phyloP scores from a whole-genome alignment of 2,113 vertebrate genomes.

The Centropristis striata region DNA sequence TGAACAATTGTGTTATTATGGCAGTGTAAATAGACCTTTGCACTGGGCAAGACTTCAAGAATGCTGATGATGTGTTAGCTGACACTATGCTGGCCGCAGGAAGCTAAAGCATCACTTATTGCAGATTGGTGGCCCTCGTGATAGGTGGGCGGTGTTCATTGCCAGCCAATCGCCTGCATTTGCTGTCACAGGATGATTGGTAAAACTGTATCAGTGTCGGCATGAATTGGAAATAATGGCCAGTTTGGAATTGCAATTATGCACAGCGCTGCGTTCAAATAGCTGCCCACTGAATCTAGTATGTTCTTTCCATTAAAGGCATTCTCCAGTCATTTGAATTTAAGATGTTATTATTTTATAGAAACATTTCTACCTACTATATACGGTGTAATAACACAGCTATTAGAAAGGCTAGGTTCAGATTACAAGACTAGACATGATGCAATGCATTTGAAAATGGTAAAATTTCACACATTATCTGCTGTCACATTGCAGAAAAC shows the following conservation, averaged over 20 bases:
- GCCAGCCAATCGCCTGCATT: constrained; percentile 56
- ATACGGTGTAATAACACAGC: not conserved
- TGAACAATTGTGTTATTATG: constrained; percentile 78
- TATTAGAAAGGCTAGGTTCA: not conserved
- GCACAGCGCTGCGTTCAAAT: constrained; percentile 18
- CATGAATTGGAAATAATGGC: constrained; percentile 51
- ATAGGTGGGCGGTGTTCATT: constrained; percentile 68
- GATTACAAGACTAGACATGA: not conserved
- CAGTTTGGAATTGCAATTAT: constrained; percentile 49
- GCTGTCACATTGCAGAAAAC: constrained; percentile 2
- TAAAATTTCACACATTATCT: not conserved
- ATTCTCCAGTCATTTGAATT: constrained; percentile 29
- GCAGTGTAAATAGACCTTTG: constrained; percentile 78
- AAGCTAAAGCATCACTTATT: constrained; percentile 65
- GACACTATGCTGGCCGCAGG: constrained; percentile 64
- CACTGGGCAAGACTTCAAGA: constrained; percentile 69
- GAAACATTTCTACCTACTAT: not conserved
- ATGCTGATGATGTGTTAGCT: constrained; percentile 79
- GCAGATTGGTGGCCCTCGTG: constrained; percentile 54
- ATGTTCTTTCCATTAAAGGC: not conserved
- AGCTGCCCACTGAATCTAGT: not conserved
- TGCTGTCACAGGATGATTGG: constrained; percentile 48
- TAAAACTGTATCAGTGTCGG: constrained; percentile 48
- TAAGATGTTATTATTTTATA: not conserved
- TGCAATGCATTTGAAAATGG: not conserved